These are phyloP conservation scores for Melanotaenia boesemani DNA, from an alignment of 2,797 vertebrate species.

Conservation along the genomic window DNA sequence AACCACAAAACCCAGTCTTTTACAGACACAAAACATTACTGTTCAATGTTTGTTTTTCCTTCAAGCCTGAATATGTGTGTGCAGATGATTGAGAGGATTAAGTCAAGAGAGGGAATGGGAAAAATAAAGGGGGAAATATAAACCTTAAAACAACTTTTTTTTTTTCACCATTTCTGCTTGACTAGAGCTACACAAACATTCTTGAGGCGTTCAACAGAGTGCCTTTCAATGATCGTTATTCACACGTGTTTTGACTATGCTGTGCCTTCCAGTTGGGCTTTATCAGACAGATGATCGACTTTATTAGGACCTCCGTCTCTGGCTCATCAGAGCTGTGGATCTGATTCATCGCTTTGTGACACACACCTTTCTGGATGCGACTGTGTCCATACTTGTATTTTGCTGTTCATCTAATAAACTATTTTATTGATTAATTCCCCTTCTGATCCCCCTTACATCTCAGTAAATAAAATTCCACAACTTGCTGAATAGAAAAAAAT, in stretches of 20 bases:
- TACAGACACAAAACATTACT: constrained; percentile 62
- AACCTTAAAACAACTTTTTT: constrained; percentile 61
- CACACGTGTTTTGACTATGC: constrained; percentile 58
- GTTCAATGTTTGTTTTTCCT: constrained; percentile 69
- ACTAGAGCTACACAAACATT: constrained; percentile 61
- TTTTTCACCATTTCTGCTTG: constrained; percentile 28
- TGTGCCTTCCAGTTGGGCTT: constrained; percentile 44
- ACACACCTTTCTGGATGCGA: constrained; percentile 15
- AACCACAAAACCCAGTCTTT: constrained; percentile 62
- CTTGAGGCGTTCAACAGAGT: constrained; percentile 48
- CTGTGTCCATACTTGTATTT: constrained; percentile 58
- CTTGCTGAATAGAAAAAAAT: neutral
- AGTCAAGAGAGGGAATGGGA: constrained; percentile 20
- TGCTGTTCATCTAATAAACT: constrained; percentile 34
- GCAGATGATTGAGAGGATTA: constrained; percentile 52
- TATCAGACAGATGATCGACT: constrained; percentile 58
- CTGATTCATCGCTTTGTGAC: constrained; percentile 41
- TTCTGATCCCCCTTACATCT: constrained; percentile 20
- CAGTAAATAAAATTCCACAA: constrained; percentile 37
- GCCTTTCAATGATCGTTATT: constrained; percentile 37
- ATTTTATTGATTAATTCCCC: constrained; percentile 32
- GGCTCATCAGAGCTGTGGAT: constrained; percentile 21
- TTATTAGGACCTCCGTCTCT: constrained; percentile 53
- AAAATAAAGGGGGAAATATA: constrained; percentile 66
- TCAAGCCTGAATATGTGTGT: constrained; percentile 31